A percentile compares a stretch with the other conserved stretches of the same genome.
Conservation (phyloP, 2,113 vertebrate genomes). For the Hyla sarda region DNA sequence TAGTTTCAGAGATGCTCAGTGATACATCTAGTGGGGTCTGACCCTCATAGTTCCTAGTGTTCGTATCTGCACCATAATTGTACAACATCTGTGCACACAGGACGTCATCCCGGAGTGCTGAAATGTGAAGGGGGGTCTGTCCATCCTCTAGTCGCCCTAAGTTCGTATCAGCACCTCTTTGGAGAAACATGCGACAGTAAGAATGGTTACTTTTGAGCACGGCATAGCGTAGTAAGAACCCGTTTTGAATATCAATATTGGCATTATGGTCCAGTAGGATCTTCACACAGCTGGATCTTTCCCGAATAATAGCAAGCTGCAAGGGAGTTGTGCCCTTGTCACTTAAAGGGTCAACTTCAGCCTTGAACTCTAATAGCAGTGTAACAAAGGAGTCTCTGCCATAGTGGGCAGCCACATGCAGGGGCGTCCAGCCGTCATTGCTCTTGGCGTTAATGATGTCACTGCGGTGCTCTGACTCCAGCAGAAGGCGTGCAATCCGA, state of each 20-base stretch:
- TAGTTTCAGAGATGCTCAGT: slow-evolving; percentile 90
- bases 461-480: slow-evolving; percentile 89
- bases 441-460: slow-evolving; percentile 98
- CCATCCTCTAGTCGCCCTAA: slow-evolving; percentile 94
- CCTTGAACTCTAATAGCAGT: slow-evolving; percentile 95
- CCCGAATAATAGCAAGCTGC: slow-evolving; percentile 96
- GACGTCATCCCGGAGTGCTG: slow-evolving; percentile 94
- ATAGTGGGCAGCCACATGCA: slow-evolving; percentile 97
- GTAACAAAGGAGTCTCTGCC: slow-evolving; percentile 95
- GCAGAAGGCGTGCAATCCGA: slow-evolving; percentile 92
- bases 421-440: slow-evolving; percentile 97
- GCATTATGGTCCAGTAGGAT: slow-evolving; percentile 96
- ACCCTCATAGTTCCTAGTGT: slow-evolving; percentile 96
- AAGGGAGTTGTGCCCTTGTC: slow-evolving; percentile 97
- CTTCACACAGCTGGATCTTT: slow-evolving; percentile 95
- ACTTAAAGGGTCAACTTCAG: slow-evolving; percentile 94
- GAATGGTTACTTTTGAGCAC: slow-evolving; percentile 99
- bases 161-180: slow-evolving; percentile 96
- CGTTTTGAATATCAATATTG: slow-evolving; percentile 98
- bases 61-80: slow-evolving; percentile 93
- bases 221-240: slow-evolving; percentile 94
- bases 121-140: slow-evolving; percentile 95
- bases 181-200: slow-evolving; percentile 98
- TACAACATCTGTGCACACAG: slow-evolving; percentile 95
- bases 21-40: slow-evolving; percentile 96